Percentiles rank a stretch among this genome's conserved stretches.
Conservation (phyloP, 2,113 vertebrate genomes). For the Odobenus rosmarus region DNA sequence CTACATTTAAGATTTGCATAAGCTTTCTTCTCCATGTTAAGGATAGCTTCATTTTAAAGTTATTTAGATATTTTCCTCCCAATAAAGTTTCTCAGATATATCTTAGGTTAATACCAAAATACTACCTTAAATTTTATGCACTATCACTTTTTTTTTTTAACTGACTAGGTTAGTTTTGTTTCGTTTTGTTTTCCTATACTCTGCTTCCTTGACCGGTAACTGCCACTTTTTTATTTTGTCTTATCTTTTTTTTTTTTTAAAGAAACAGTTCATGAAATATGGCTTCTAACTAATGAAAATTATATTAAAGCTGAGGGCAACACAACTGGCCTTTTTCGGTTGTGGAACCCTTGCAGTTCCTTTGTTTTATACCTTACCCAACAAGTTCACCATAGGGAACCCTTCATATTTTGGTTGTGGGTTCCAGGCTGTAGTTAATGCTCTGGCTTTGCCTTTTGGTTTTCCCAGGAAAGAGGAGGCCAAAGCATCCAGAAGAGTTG, state of each 20-base stretch:
- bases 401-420: not conserved
- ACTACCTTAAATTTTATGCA: not conserved
- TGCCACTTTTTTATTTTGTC: not conserved
- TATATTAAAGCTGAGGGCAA: not conserved
- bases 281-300: not conserved
- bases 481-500: not conserved
- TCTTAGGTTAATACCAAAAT: conserved; percentile 34
- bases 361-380: not conserved
- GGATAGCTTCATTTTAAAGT: not conserved
- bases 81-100: not conserved
- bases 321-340: not conserved
- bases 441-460: not conserved
- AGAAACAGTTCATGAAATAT: not conserved
- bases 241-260: not conserved
- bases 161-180: not conserved
- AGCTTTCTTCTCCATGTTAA: not conserved
- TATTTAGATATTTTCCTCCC: not conserved
- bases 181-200: not conserved
- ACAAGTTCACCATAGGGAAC: not conserved
- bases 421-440: not conserved
- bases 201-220: not conserved
- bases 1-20: not conserved
- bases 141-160: not conserved
- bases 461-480: not conserved
- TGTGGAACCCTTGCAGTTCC: not conserved